phyloP scores from a whole-genome alignment of 2,797 vertebrate genomes.

The Enteromius treurensis region DNA sequence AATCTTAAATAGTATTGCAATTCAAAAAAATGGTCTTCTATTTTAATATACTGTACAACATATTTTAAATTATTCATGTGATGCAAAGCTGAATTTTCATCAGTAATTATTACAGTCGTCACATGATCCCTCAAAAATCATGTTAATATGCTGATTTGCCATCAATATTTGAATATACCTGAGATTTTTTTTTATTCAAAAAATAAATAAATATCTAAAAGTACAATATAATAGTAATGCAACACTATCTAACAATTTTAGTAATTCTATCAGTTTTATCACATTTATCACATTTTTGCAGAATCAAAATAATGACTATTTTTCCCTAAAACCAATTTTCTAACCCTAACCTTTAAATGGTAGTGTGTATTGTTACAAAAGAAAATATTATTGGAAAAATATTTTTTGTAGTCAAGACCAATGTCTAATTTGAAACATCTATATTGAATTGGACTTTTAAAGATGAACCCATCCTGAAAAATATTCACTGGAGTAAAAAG shows the following conservation, averaged over 20 bases:
- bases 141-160: background rate
- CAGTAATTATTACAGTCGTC: background rate
- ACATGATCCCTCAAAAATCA: background rate
- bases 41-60: background rate
- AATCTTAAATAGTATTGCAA: background rate
- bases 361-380: too few relatives aligned
- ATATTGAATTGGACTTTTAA: background rate
- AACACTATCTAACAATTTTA: too few relatives aligned
- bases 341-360: too few relatives aligned
- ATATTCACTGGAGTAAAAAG: background rate
- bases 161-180: background rate
- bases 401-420: background rate
- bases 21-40: background rate
- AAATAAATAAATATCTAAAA: too few relatives aligned
- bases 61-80: background rate
- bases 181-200: too few relatives aligned
- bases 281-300: too few relatives aligned
- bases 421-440: background rate
- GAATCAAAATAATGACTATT: too few relatives aligned
- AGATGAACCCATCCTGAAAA: background rate
- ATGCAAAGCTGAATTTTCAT: background rate
- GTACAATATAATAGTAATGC: too few relatives aligned
- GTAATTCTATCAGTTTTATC: too few relatives aligned
- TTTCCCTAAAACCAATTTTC: too few relatives aligned
- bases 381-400: background rate